phyloP scores from a whole-genome alignment of 1,140 invertebrate genomes.

The Pygmarrhopalites habei region DNA sequence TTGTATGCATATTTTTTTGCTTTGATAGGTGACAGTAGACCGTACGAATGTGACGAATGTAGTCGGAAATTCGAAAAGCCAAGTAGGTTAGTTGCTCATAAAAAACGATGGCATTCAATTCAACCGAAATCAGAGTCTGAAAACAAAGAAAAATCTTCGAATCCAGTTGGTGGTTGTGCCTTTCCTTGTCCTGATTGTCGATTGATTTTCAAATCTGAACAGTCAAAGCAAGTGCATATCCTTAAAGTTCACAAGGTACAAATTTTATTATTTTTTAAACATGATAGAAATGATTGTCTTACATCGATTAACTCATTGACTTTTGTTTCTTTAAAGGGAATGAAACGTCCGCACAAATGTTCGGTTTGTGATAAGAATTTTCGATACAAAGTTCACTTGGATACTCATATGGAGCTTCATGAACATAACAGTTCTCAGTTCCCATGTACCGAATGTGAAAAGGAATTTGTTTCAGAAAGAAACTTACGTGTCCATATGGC shows the following conservation, averaged over 20 bases:
- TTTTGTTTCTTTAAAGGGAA: no score
- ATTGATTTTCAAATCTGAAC: not conserved
- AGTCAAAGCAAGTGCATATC: not conserved
- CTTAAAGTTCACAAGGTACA: not conserved
- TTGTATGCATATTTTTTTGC: not conserved
- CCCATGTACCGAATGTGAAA: not conserved
- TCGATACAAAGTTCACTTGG: not conserved
- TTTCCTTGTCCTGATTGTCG: not conserved
- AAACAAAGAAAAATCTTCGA: no score
- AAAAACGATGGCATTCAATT: not conserved
- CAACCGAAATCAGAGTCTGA: no score
- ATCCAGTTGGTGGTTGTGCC: no score
- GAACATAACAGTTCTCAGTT: not conserved
- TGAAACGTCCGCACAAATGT: not conserved
- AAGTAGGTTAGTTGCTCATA: not conserved
- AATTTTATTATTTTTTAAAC: no score
- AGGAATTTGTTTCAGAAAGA: not conserved
- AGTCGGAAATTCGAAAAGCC: constrained; percentile 2
- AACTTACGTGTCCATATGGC: not conserved
- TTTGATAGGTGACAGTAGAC: not conserved
- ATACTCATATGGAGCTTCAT: not conserved
- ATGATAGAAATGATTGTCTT: no score
- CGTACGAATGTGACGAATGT: not conserved
- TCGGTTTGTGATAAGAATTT: not conserved
- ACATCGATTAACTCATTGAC: no score